Percentiles rank a stretch among this genome's conserved stretches.
Conservation (phyloP, 2,888 invertebrate genomes). For the Entomobrya multifasciata region DNA sequence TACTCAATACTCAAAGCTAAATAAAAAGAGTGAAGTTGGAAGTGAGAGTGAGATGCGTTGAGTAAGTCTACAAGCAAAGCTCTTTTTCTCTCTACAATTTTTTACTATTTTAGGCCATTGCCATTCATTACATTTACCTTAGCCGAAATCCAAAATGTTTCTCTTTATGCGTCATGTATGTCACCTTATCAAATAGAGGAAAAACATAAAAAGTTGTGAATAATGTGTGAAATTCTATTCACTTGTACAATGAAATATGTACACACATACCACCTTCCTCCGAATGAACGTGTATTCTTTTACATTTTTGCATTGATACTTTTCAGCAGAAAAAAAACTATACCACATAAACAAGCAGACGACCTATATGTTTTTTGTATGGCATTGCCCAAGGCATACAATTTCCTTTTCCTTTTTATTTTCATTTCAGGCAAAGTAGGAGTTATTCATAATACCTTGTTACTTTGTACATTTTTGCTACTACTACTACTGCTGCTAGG, state of each 20-base stretch:
- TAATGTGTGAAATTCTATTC: conserved; percentile 25
- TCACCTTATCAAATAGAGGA: conserved; percentile 43
- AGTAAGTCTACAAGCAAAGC: neutral
- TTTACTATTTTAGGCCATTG: conserved; percentile 5
- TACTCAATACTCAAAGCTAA: no score
- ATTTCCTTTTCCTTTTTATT: conserved; percentile 61
- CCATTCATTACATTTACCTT: neutral
- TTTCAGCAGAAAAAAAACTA: no score
- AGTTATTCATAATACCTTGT: no score
- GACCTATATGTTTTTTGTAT: conserved; percentile 43
- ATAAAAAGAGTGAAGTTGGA: no score
- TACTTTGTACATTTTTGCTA: no score
- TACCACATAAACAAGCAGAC: neutral
- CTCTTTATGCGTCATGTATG: conserved; percentile 42
- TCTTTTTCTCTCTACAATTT: neutral
- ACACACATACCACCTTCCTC: no score
- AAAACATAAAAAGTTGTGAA: conserved; percentile 28
- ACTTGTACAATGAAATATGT: neutral
- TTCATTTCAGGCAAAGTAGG: neutral
- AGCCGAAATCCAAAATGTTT: neutral
- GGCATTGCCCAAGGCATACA: conserved; percentile 68
- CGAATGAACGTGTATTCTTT: no score
- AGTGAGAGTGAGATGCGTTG: neutral
- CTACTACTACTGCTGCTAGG: neutral
- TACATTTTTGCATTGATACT: neutral